Conservation (phyloP, 2,113 vertebrate genomes). For the Pteronura brasiliensis region DNA sequence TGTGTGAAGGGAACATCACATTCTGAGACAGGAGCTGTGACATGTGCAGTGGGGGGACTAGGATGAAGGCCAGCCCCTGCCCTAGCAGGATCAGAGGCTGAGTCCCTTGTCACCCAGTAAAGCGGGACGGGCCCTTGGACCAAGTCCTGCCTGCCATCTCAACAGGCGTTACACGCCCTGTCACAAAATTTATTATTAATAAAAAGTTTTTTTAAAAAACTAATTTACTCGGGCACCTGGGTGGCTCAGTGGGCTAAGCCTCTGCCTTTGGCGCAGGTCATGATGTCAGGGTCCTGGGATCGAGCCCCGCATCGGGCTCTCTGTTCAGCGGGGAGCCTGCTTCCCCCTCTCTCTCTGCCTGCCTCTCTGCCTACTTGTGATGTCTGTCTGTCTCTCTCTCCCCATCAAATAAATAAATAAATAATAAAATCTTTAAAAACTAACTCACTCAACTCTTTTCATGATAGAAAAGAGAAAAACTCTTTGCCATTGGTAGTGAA, state of each 20-base stretch:
- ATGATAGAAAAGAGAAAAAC: not conserved
- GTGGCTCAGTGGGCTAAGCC: too few species aligned
- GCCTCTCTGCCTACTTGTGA: too few species aligned
- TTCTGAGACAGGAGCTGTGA: not conserved
- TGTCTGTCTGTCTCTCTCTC: too few species aligned
- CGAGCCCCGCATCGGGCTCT: too few species aligned
- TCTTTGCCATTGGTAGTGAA: not conserved
- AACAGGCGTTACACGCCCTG: not conserved
- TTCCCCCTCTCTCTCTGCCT: too few species aligned
- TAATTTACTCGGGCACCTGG: too few species aligned
- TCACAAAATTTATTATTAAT: not conserved
- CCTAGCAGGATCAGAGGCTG: not conserved
- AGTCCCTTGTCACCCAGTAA: not conserved
- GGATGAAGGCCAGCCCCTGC: not conserved
- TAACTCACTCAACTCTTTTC: not conserved
- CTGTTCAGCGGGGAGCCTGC: too few species aligned
- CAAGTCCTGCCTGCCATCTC: not conserved
- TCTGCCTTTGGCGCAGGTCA: too few species aligned
- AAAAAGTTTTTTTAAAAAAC: not conserved
- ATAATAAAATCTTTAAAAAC: not conserved
- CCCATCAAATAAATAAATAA: too few species aligned
- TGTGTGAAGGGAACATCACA: not conserved
- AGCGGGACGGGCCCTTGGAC: not conserved
- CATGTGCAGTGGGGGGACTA: too few species aligned
- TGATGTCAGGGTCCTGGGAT: too few species aligned